A percentile compares a stretch with the other conserved stretches of the same genome.
Conservation (phyloP, 2,888 invertebrate species). For the Blera fallax region DNA sequence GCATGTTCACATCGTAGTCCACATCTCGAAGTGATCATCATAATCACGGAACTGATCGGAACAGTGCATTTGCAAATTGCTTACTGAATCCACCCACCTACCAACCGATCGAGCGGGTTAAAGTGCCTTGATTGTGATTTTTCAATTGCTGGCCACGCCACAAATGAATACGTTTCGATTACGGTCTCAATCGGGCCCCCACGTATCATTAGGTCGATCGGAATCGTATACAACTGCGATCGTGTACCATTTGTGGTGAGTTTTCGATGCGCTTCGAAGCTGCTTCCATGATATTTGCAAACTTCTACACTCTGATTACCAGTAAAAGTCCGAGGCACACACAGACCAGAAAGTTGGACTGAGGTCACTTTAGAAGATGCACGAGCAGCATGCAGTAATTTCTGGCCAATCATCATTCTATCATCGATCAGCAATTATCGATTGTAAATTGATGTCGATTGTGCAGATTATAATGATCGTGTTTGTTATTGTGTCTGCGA, state of each 20-base stretch:
- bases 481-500: conserved; percentile 54
- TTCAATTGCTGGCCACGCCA: conserved; percentile 26
- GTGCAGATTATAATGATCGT: conserved; percentile 54
- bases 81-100: conserved; percentile 36
- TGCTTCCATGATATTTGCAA: conserved; percentile 9
- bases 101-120: not conserved
- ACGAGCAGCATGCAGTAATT: conserved; percentile 15
- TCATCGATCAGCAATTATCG: conserved; percentile 66
- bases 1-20: conserved; percentile 15
- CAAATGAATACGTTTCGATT: conserved; percentile 62
- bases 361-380: conserved; percentile 14
- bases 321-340: not conserved
- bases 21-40: conserved; percentile 46
- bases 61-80: conserved; percentile 56
- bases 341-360: not conserved
- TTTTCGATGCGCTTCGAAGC: conserved; percentile 32
- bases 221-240: conserved; percentile 36
- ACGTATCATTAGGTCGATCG: conserved; percentile 62
- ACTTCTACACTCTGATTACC: conserved; percentile 3
- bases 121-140: conserved; percentile 6
- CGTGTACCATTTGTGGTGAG: conserved; percentile 55
- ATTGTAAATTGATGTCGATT: conserved; percentile 69
- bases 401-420: conserved; percentile 62
- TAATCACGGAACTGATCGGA: conserved; percentile 45
- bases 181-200: conserved; percentile 35